These are phyloP conservation scores for Cephalotes varians DNA, from an alignment of 2,888 invertebrate species.

Conservation along the genomic window DNA sequence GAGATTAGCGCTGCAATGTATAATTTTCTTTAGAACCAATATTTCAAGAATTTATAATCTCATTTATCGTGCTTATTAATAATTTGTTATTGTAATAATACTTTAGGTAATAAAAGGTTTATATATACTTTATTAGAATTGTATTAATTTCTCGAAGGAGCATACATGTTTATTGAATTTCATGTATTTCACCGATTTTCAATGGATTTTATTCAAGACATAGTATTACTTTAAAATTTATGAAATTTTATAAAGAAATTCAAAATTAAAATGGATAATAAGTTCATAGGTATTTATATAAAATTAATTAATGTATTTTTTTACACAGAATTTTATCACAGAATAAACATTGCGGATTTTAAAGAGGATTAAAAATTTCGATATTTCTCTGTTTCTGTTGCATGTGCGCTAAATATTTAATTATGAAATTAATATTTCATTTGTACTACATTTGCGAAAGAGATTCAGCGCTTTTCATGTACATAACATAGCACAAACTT, in stretches of 20 bases:
- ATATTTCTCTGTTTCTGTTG: not conserved
- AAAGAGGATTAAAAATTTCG: not conserved
- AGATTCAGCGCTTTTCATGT: not conserved
- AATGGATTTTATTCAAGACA: not conserved
- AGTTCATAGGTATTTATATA: not conserved
- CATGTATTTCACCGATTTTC: not conserved
- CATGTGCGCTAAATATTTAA: not conserved
- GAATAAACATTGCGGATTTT: not conserved
- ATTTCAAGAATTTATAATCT: not conserved
- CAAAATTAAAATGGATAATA: not conserved
- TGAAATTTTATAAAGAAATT: not conserved
- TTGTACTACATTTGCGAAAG: not conserved
- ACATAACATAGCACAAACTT: not conserved
- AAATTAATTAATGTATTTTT: not conserved
- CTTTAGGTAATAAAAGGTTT: not conserved
- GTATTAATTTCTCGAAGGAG: not conserved
- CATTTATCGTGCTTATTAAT: slow-evolving; percentile 1
- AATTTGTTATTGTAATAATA: not conserved
- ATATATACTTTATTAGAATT: not conserved
- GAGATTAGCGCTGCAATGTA: not conserved
- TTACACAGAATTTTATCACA: not conserved
- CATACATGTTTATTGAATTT: not conserved
- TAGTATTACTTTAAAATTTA: not conserved
- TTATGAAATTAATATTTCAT: not conserved
- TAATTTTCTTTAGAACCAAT: slow-evolving; percentile 5